These are phyloP conservation scores for Elmis aenea DNA, from an alignment of 2,888 invertebrate species.

Conservation along the genomic window DNA sequence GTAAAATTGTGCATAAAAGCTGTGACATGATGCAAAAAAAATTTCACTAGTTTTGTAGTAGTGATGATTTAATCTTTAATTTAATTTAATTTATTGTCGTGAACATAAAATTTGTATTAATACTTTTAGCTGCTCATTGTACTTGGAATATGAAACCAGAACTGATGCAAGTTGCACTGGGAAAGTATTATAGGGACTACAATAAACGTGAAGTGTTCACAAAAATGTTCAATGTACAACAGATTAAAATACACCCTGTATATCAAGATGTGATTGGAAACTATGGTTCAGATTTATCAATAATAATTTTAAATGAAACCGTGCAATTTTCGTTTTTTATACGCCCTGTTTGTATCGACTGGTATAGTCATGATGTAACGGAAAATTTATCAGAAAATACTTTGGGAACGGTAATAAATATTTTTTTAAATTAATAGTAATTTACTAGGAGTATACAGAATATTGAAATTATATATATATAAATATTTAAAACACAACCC, in stretches of 20 bases:
- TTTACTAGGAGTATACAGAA: background rate
- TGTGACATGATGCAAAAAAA: no score
- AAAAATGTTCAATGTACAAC: slow-evolving; percentile 41
- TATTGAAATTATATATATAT: slow-evolving; percentile 3
- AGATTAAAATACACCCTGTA: slow-evolving; percentile 44
- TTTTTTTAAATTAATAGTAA: background rate
- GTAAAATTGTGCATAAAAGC: no score
- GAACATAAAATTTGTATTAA: background rate
- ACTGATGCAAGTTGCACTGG: slow-evolving; percentile 39
- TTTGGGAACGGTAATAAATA: slow-evolving; percentile 28
- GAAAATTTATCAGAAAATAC: slow-evolving; percentile 25
- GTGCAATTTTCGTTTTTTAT: slow-evolving; percentile 46
- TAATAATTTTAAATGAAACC: slow-evolving; percentile 45
- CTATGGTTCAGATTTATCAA: slow-evolving; percentile 55
- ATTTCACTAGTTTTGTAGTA: no score
- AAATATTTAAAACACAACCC: slow-evolving; percentile 1
- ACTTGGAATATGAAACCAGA: slow-evolving; percentile 40
- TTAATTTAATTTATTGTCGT: slow-evolving; percentile 1
- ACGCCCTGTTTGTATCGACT: slow-evolving; percentile 51
- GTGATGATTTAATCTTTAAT: background rate
- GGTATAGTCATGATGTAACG: slow-evolving; percentile 33
- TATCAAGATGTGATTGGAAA: slow-evolving; percentile 51
- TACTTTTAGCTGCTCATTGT: slow-evolving; percentile 44
- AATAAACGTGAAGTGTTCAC: slow-evolving; percentile 29
- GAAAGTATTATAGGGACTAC: slow-evolving; percentile 40